These are phyloP conservation scores for Helicoverpa assulta DNA, from an alignment of 2,888 invertebrate genomes.

Conservation along the genomic window DNA sequence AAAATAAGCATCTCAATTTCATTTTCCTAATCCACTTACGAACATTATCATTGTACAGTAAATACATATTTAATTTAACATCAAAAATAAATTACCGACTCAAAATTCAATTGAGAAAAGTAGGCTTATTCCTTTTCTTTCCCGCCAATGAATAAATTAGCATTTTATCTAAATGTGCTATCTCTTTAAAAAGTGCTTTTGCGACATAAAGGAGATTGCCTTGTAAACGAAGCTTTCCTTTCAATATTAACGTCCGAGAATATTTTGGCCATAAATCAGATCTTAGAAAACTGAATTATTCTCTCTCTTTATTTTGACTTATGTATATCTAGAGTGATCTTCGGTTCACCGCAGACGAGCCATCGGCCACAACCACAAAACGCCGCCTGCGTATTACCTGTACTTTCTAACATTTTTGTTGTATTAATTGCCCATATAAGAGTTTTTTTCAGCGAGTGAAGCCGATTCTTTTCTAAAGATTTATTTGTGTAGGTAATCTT, in stretches of 20 bases:
- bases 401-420: too few species aligned
- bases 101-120: slow-evolving; percentile 83
- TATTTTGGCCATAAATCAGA: slow-evolving; percentile 65
- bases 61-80: slow-evolving; percentile 78
- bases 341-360: slow-evolving; percentile 18
- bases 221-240: slow-evolving; percentile 61
- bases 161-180: slow-evolving; percentile 86
- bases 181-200: slow-evolving; percentile 86
- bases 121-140: slow-evolving; percentile 80
- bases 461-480: too few species aligned
- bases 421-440: too few species aligned
- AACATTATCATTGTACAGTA: slow-evolving; percentile 49
- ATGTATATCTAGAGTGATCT: slow-evolving; percentile 48
- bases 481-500: too few species aligned
- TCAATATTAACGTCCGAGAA: slow-evolving; percentile 63
- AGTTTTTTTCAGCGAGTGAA: too few species aligned
- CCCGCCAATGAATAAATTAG: slow-evolving; percentile 88
- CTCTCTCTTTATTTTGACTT: slow-evolving; percentile 37
- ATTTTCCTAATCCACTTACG: slow-evolving; percentile 17
- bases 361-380: too few species aligned
- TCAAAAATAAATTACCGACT: slow-evolving; percentile 81
- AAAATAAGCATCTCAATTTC: slow-evolving; percentile 18
- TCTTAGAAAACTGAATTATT: slow-evolving; percentile 33
- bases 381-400: too few species aligned
- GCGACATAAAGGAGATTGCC: slow-evolving; percentile 73